Conservation (phyloP, 2,888 invertebrate genomes). For the Torymus tubicola region DNA sequence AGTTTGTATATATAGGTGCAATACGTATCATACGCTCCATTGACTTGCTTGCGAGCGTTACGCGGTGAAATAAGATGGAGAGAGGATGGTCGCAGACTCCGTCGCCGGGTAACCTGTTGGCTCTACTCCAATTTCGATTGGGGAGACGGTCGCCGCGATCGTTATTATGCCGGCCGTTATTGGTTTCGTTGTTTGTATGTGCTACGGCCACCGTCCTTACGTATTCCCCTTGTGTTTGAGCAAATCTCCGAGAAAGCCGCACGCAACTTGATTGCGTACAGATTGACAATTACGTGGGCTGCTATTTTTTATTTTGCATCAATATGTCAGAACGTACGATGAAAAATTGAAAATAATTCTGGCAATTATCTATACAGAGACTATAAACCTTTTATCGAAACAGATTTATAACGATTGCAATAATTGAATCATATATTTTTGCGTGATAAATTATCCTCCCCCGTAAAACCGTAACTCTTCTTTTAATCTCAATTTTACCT, state of each 20-base stretch:
- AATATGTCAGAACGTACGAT: too few relatives aligned
- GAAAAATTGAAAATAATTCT: too few relatives aligned
- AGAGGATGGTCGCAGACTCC: slow-evolving; percentile 1
- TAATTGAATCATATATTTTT: too few relatives aligned
- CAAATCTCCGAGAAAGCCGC: slow-evolving; percentile 25
- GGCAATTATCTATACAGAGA: too few relatives aligned
- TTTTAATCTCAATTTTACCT: too few relatives aligned
- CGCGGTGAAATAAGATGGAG: slow-evolving; percentile 37
- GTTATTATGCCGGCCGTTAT: slow-evolving; percentile 71
- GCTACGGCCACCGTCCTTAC: slow-evolving; percentile 56
- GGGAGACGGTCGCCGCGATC: slow-evolving; percentile 63
- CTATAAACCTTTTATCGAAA: too few relatives aligned
- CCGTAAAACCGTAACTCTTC: too few relatives aligned
- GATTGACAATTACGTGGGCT: too few relatives aligned
- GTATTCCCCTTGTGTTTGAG: too few relatives aligned
- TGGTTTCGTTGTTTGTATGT: slow-evolving; percentile 71
- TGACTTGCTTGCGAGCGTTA: slow-evolving; percentile 21
- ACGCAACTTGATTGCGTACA: neutral
- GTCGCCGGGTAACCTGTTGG: slow-evolving; percentile 61
- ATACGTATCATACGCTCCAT: slow-evolving; percentile 14
- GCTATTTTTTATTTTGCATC: too few relatives aligned
- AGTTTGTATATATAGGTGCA: neutral
- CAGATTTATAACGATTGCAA: too few relatives aligned
- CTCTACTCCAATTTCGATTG: slow-evolving; percentile 72
- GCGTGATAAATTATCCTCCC: too few relatives aligned